Percentiles rank a stretch among this genome's conserved stretches.
These are phyloP conservation scores for Microtus californicus DNA, from an alignment of 2,797 vertebrate genomes.

Conservation along the genomic window DNA sequence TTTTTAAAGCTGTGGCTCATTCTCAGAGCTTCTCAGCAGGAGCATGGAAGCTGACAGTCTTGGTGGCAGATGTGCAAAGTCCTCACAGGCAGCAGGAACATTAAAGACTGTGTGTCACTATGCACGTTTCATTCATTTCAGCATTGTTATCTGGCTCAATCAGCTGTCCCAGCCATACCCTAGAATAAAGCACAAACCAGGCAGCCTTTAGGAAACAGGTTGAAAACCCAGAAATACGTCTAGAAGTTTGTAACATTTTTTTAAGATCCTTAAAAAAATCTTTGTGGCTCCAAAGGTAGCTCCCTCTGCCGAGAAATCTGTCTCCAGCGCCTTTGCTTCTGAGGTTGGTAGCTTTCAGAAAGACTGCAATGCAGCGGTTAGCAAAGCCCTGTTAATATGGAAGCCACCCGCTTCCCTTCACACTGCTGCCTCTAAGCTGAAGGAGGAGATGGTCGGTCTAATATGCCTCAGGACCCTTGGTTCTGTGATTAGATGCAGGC, in stretches of 20 bases:
- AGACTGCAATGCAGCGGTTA: conserved; percentile 85
- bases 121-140: neutral
- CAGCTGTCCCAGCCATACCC: neutral
- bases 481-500: neutral
- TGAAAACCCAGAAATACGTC: conserved; percentile 40
- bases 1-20: neutral
- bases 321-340: neutral
- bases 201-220: conserved; percentile 35
- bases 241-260: conserved; percentile 40
- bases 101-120: neutral
- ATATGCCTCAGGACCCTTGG: neutral
- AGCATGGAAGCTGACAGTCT: neutral
- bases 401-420: conserved; percentile 64
- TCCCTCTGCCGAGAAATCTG: conserved; percentile 55
- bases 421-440: conserved; percentile 39
- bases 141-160: neutral
- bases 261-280: conserved; percentile 25
- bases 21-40: neutral
- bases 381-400: conserved; percentile 69
- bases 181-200: neutral
- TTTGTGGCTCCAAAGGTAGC: conserved; percentile 64
- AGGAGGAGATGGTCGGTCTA: neutral
- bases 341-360: conserved; percentile 71
- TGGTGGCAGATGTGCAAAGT: neutral
- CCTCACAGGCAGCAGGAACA: neutral